These are phyloP conservation scores for Phyto melanocephala DNA, from an alignment of 2,888 invertebrate genomes.

Conservation along the genomic window DNA sequence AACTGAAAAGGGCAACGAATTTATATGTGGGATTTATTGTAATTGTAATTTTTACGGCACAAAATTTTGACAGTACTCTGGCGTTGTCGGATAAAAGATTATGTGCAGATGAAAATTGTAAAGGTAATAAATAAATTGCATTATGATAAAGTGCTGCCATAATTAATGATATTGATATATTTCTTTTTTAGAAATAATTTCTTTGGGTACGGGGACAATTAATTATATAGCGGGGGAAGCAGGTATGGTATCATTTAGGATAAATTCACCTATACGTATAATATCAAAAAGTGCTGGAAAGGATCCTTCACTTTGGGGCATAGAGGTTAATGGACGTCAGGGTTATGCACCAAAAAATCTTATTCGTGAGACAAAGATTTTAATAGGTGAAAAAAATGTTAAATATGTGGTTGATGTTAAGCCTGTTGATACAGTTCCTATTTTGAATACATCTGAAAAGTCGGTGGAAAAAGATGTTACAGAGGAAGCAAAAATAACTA, in stretches of 20 bases:
- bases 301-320: constrained; percentile 82
- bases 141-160: not conserved
- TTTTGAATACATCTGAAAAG: constrained; percentile 68
- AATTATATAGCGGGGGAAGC: constrained; percentile 81
- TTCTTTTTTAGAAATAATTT: constrained; percentile 73
- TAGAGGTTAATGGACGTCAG: constrained; percentile 83
- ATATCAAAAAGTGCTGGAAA: constrained; percentile 86
- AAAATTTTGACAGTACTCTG: constrained; percentile 71
- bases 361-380: constrained; percentile 82
- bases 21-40: constrained; percentile 47
- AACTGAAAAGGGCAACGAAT: constrained; percentile 41
- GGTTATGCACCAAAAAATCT: constrained; percentile 84
- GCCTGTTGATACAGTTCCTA: not conserved
- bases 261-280: constrained; percentile 81
- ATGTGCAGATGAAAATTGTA: constrained; percentile 86
- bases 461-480: constrained; percentile 47
- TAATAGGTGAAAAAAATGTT: constrained; percentile 75
- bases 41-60: constrained; percentile 38
- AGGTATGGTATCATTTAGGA: constrained; percentile 82
- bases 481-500: constrained; percentile 45
- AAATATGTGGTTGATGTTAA: constrained; percentile 77
- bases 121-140: constrained; percentile 80
- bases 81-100: constrained; percentile 83
- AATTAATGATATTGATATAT: not conserved
- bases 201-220: constrained; percentile 82